phyloP scores from a whole-genome alignment of 2,113 vertebrate genomes.

The Orcinus orca region DNA sequence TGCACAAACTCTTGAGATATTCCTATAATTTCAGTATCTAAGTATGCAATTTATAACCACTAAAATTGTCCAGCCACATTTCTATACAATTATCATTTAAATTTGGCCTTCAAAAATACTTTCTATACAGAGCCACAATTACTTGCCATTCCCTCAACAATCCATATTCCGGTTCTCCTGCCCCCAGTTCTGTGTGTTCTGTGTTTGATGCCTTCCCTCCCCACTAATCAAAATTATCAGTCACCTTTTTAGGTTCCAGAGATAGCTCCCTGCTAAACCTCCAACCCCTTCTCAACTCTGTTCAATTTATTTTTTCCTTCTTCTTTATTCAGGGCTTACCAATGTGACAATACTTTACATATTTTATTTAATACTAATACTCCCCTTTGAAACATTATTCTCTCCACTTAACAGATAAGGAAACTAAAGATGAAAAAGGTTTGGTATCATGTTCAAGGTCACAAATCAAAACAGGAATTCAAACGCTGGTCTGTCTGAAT shows the following conservation, averaged over 20 bases:
- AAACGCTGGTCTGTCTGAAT: neutral
- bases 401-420: neutral
- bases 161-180: neutral
- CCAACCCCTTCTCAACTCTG: neutral
- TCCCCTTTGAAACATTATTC: neutral
- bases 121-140: neutral
- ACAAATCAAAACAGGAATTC: neutral
- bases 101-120: neutral
- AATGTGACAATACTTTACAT: neutral
- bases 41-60: neutral
- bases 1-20: neutral
- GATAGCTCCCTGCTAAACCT: neutral
- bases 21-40: conserved; percentile 38
- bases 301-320: neutral
- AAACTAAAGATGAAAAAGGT: neutral
- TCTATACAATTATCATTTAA: neutral
- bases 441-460: neutral
- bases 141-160: neutral
- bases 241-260: neutral
- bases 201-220: neutral
- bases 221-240: neutral
- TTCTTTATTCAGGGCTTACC: conserved; percentile 22
- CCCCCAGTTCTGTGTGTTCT: neutral
- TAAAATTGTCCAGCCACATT: neutral
- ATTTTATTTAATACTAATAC: neutral